phyloP scores from a whole-genome alignment of 2,797 vertebrate genomes.

The Acanthurus lineatus region DNA sequence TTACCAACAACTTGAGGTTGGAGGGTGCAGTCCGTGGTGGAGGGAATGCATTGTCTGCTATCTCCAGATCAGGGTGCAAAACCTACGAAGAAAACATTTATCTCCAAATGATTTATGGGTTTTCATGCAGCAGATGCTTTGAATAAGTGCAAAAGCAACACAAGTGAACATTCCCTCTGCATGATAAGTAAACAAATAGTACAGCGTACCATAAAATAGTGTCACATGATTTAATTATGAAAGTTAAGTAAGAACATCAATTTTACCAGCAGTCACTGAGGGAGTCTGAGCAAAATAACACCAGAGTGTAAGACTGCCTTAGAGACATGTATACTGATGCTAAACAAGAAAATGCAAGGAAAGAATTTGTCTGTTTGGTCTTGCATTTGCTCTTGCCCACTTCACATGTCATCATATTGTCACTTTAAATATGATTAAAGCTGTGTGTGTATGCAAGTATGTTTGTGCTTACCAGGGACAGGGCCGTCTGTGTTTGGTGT shows the following conservation, averaged over 20 bases:
- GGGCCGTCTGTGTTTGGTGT: conserved; percentile 90
- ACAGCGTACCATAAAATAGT: not conserved
- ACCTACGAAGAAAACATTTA: conserved; percentile 83
- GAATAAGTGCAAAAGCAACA: not conserved
- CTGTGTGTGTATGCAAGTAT: conserved; percentile 7
- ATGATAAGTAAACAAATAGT: not conserved
- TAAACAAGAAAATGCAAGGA: not conserved
- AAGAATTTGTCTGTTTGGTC: not conserved
- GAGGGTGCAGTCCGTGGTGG: conserved; percentile 93
- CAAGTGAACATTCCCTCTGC: not conserved
- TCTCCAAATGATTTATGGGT: conserved; percentile 14
- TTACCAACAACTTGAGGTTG: conserved; percentile 97
- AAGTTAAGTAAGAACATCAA: not conserved
- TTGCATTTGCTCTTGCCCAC: not conserved
- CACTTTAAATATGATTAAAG: not conserved
- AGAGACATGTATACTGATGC: not conserved
- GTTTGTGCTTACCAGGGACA: conserved; percentile 89
- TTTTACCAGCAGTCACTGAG: conserved; percentile 1
- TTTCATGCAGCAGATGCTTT: conserved; percentile 11
- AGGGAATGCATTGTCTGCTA: conserved; percentile 98
- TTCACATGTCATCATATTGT: not conserved
- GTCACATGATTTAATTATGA: not conserved
- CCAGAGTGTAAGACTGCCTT: not conserved
- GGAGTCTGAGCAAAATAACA: not conserved
- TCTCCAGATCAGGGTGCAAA: conserved; percentile 97